A percentile compares a stretch with the other conserved stretches of the same genome.
phyloP scores from a whole-genome alignment of 2,113 vertebrate species.

The Atrichornis clamosus region DNA sequence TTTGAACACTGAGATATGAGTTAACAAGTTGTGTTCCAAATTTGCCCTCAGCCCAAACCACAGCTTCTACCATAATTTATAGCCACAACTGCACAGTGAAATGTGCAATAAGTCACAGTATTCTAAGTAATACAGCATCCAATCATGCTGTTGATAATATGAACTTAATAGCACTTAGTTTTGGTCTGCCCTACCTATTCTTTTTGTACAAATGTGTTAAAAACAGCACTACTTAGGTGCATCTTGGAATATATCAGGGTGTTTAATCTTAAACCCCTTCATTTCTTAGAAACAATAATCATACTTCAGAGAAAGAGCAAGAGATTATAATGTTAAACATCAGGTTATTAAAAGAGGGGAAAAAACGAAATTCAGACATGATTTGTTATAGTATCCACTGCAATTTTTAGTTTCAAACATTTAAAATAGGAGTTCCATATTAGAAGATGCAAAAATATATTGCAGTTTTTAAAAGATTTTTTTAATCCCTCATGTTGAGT shows the following conservation, averaged over 20 bases:
- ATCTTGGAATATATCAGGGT: background rate
- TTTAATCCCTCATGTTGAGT: background rate
- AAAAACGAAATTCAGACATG: background rate
- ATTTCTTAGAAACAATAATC: background rate
- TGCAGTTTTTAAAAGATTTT: background rate
- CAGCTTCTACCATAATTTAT: background rate
- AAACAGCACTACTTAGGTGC: background rate
- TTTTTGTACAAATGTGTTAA: background rate
- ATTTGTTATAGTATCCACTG: background rate
- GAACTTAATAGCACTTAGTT: background rate
- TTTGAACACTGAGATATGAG: background rate
- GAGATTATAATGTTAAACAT: background rate
- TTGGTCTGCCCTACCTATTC: background rate
- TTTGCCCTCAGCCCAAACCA: background rate
- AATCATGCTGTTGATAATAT: background rate
- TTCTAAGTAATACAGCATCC: background rate
- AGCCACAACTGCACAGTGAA: background rate
- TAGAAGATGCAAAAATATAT: background rate
- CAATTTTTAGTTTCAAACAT: background rate
- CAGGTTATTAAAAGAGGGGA: background rate
- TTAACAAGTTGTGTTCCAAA: conserved; percentile 23
- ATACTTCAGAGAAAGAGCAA: background rate
- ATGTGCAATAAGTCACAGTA: background rate
- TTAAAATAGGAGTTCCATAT: background rate
- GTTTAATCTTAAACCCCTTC: background rate